Evolutionary conservation across 2,113 vertebrate species (phyloP), one percentile per base, ranked within the genome.

Genomic region (Promerops cafer): DNA sequence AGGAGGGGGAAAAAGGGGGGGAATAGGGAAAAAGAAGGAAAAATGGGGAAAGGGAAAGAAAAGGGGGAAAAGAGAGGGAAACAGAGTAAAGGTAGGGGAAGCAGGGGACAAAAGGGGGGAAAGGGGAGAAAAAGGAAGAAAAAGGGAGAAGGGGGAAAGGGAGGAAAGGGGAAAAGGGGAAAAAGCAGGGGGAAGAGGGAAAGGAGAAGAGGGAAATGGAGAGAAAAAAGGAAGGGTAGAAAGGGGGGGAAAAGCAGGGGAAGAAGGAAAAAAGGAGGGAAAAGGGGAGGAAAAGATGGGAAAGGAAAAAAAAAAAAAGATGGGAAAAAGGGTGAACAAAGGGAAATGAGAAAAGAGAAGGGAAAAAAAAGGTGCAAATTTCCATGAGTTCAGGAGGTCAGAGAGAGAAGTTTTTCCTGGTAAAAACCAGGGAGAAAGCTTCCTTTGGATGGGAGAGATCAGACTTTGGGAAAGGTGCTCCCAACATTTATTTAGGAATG

Each of bases 251-350:
- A 33, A 47, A 49, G 5, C 2, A 8, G 15, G 7, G 12, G 7
- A 12, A 23, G 5, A 16, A 6, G 11, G 9, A n/a, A n/a, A 52
- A 20, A 28, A 11, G 2, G 11, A 6, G 3, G 13, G 7, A 10
- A 20, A 69, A 18, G 2, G 7, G 27, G 5, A 3, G 5, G 1
- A 22, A n/a, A 15, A 5, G 8, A 1, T 4, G 17, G 5, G 1
- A 13, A 8, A 2, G 19, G 2, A 3, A 0, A 2, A 26, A 9
- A 33, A 52, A 59, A 61, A 49, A 22, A 49, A 22, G 1, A 23
- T 12, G n/a, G 23, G 2, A 1, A 12, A 42, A 42, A 20, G 5
- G 10, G 4, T 22, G 13, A 5, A 10, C 12, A 30, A 5, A 39
- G 4, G 22, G 10, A 11, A 59, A 50, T 16, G 39, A 31, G 11